phyloP scores from a whole-genome alignment of 1,140 invertebrate species.

The Lethrus apterus region DNA sequence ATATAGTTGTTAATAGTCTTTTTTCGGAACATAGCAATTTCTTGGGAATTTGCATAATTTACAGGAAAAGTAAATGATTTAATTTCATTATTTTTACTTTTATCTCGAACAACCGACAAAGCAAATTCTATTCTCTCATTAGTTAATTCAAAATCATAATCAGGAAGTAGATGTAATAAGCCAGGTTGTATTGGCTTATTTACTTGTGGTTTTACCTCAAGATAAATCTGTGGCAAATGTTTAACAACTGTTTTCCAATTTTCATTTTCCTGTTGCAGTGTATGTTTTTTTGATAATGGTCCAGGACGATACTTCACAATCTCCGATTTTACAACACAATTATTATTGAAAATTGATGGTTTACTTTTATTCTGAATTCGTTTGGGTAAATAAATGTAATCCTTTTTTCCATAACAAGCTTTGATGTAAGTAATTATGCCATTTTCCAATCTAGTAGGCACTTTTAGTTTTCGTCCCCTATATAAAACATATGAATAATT shows the following conservation, averaged over 20 bases:
- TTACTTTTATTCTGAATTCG: slow-evolving; percentile 8
- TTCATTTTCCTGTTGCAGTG: slow-evolving; percentile 27
- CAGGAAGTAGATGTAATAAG: slow-evolving; percentile 24
- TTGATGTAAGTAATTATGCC: slow-evolving; percentile 11
- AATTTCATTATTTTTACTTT: slow-evolving; percentile 8
- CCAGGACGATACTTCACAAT: slow-evolving; percentile 26
- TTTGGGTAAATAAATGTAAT: slow-evolving; percentile 4
- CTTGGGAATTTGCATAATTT: slow-evolving; percentile 36
- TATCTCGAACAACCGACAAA: slow-evolving; percentile 29
- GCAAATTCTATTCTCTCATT: slow-evolving; percentile 38
- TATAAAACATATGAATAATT: slow-evolving; percentile 12
- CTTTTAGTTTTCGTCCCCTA: slow-evolving; percentile 14
- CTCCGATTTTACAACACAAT: no score
- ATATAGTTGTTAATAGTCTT: slow-evolving; percentile 6
- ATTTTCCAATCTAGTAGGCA: slow-evolving; percentile 8
- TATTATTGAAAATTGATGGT: slow-evolving; percentile 9
- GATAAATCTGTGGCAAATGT: slow-evolving; percentile 33
- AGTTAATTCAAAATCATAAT: slow-evolving; percentile 27
- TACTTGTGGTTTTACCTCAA: slow-evolving; percentile 36
- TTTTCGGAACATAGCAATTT: slow-evolving; percentile 30
- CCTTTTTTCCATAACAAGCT: neutral
- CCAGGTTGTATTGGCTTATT: slow-evolving; percentile 31
- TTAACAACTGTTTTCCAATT: slow-evolving; percentile 31
- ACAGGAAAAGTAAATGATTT: slow-evolving; percentile 33
- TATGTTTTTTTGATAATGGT: slow-evolving; percentile 37